Evolutionary conservation across 2,113 vertebrate genomes (phyloP).

Genomic region (Meleagris gallopavo): DNA sequence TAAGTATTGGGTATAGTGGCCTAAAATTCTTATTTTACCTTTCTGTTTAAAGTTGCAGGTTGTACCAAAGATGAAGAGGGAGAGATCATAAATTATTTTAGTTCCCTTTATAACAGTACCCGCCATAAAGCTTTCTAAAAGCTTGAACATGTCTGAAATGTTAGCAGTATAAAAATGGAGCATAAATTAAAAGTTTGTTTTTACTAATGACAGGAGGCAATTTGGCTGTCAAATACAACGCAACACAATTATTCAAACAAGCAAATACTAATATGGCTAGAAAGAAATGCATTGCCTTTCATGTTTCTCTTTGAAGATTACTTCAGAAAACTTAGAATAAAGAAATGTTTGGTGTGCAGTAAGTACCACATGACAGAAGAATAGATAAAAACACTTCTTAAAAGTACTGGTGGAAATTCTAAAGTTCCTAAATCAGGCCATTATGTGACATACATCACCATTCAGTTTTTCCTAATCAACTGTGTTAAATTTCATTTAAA

Average conservation of each 20-base stretch:
- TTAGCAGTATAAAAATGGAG: neutral
- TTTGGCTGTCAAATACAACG: neutral
- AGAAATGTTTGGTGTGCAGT: neutral
- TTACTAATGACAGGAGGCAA: constrained; percentile 8
- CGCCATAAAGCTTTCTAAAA: neutral
- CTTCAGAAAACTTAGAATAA: neutral
- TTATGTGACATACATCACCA: neutral
- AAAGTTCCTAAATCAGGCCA: neutral
- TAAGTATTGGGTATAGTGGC: accelerated
- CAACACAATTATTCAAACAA: neutral
- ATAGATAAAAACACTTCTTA: neutral
- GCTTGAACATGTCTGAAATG: constrained; percentile 7
- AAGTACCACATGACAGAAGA: neutral
- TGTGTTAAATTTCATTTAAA: neutral
- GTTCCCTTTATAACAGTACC: neutral
- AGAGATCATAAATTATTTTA: neutral
- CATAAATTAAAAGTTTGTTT: constrained; percentile 33
- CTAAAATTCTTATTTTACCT: neutral
- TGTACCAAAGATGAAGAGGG: neutral
- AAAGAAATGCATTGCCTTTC: neutral
- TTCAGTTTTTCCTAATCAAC: neutral
- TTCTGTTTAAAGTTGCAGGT: neutral
- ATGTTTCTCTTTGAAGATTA: neutral
- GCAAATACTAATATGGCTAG: neutral
- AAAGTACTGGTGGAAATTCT: neutral